Evolutionary conservation across 1,140 invertebrate species (phyloP).

Genomic region (Drosophila pruinosa): DNA sequence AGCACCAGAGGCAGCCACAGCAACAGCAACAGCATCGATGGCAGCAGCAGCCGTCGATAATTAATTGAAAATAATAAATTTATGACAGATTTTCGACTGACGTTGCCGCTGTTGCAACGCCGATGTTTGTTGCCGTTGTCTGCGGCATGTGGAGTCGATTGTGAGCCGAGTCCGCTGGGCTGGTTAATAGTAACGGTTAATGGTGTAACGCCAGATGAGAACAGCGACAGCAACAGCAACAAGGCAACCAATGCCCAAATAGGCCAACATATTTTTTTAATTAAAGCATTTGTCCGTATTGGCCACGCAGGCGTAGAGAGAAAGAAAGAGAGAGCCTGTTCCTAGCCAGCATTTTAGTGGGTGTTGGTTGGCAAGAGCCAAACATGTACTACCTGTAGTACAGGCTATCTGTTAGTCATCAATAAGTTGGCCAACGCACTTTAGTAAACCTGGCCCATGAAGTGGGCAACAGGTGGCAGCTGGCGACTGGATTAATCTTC

Average conservation of each 20-base stretch:
- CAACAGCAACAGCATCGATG: constrained; percentile 3
- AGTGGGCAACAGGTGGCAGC: constrained; percentile 30
- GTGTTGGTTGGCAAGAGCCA: constrained; percentile 51
- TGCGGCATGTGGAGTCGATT: constrained; percentile 24
- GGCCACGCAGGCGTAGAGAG: constrained; percentile 16
- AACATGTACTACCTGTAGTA: constrained; percentile 25
- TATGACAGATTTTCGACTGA: constrained; percentile 76
- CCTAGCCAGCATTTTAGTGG: constrained; percentile 48
- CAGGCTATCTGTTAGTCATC: neutral
- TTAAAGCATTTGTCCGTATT: constrained; percentile 70
- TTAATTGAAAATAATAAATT: constrained; percentile 81
- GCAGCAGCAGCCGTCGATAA: constrained; percentile 42
- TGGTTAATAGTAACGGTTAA: constrained; percentile 69
- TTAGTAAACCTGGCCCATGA: constrained; percentile 13
- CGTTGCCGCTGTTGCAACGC: constrained; percentile 26
- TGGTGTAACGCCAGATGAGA: constrained; percentile 54
- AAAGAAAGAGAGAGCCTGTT: constrained; percentile 12
- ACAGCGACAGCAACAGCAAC: constrained; percentile 1
- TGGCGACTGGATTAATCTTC: neutral
- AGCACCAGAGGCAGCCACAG: constrained; percentile 26
- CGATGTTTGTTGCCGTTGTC: constrained; percentile 3
- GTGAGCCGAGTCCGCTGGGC: constrained; percentile 22
- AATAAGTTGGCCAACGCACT: constrained; percentile 36
- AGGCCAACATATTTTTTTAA: constrained; percentile 74
- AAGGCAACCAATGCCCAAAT: constrained; percentile 40